Conservation (phyloP, 2,797 vertebrate genomes). For the Bufotes viridis region DNA sequence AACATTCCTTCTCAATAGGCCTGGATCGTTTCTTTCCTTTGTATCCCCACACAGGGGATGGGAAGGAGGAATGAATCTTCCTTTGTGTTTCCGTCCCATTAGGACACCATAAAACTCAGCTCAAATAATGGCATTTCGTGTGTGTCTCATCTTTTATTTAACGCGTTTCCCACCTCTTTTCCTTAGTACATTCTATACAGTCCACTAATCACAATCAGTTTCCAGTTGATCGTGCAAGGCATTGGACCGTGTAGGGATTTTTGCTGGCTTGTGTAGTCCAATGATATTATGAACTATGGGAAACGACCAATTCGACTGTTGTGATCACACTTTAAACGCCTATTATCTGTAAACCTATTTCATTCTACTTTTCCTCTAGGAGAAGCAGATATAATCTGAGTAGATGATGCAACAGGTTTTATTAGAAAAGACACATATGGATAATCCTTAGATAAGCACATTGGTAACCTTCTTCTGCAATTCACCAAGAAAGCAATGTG, state of each 20-base stretch:
- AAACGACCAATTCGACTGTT: background rate
- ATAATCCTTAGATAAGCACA: background rate
- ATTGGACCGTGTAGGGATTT: background rate
- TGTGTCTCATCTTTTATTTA: conserved; percentile 24
- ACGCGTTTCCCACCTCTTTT: conserved; percentile 12
- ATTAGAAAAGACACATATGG: background rate
- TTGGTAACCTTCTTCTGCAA: background rate
- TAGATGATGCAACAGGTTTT: background rate
- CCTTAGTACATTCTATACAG: background rate
- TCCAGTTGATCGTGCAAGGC: background rate
- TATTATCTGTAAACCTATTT: background rate
- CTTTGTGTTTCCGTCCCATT: conserved; percentile 26
- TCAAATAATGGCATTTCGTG: conserved; percentile 34
- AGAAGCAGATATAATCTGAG: background rate
- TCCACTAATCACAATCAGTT: background rate
- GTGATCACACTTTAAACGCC: too few species aligned
- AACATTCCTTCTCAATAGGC: background rate
- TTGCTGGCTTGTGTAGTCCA: background rate
- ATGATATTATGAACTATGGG: background rate
- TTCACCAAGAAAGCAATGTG: background rate
- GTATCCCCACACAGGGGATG: background rate
- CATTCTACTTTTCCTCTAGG: background rate
- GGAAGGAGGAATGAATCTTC: background rate
- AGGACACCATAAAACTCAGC: conserved; percentile 6
- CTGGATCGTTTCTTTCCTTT: conserved; percentile 1